Conservation (phyloP, 2,797 vertebrate species). For the Lacerta bilineata region DNA sequence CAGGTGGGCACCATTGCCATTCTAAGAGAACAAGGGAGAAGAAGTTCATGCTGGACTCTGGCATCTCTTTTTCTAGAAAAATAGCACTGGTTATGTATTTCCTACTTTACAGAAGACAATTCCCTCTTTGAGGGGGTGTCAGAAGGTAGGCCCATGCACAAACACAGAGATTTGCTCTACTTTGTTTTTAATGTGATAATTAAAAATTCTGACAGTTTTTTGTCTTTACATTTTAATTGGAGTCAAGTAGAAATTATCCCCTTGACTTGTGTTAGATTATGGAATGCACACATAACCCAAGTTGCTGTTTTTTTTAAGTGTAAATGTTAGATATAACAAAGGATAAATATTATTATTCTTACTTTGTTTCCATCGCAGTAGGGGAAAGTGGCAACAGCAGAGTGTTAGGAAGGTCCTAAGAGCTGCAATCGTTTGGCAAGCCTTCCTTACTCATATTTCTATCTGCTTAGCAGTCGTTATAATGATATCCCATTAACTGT, state of each 20-base stretch:
- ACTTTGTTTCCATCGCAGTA: conserved; percentile 56
- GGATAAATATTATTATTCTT: conserved; percentile 38
- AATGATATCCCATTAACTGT: too few species aligned
- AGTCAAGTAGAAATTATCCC: conserved; percentile 40
- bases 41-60: too few species aligned
- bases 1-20: too few species aligned
- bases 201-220: conserved; percentile 50
- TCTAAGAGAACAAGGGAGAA: too few species aligned
- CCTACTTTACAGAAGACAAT: too few species aligned
- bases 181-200: conserved; percentile 48
- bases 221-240: conserved; percentile 33
- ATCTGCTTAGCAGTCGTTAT: conserved; percentile 38
- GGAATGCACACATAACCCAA: conserved; percentile 65
- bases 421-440: conserved; percentile 45
- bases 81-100: not conserved
- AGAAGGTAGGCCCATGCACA: not conserved
- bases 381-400: conserved; percentile 35
- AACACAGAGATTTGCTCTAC: not conserved
- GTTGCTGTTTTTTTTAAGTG: conserved; percentile 60
- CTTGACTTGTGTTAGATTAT: conserved; percentile 57
- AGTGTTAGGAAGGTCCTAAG: conserved; percentile 28
- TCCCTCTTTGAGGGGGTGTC: too few species aligned
- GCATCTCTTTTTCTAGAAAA: too few species aligned
- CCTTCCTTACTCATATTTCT: conserved; percentile 29
- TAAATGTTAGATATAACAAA: conserved; percentile 55